Evolutionary conservation across 2,113 vertebrate species (phyloP).

Genomic region (Alethe diademata): DNA sequence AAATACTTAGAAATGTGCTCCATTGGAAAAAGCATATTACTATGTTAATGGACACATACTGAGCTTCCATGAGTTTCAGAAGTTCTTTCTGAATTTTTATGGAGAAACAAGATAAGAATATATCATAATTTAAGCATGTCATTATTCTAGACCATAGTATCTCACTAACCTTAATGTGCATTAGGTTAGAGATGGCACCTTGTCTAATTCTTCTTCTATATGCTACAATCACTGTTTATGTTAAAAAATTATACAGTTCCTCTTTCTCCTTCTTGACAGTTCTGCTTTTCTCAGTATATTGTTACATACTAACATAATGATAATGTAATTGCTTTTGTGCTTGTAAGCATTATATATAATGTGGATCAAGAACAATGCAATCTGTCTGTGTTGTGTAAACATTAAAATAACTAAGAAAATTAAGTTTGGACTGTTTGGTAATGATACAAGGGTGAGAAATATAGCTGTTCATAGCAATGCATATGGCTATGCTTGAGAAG

Average conservation of each 20-base stretch:
- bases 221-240: not conserved
- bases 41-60: conserved; percentile 43
- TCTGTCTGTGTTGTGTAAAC: not conserved
- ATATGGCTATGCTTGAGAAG: not conserved
- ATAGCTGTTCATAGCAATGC: not conserved
- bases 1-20: conserved; percentile 39
- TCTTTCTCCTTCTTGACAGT: not conserved
- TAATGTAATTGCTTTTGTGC: conserved; percentile 1
- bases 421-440: not conserved
- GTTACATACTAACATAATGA: conserved; percentile 3
- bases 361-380: not conserved
- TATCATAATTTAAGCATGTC: not conserved
- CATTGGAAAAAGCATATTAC: conserved; percentile 33
- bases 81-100: conserved; percentile 12
- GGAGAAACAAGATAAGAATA: conserved; percentile 30
- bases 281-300: not conserved
- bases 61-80: not conserved
- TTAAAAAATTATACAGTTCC: not conserved
- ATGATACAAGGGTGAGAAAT: not conserved
- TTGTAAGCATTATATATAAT: not conserved
- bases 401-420: conserved; percentile 9
- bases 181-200: not conserved
- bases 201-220: not conserved
- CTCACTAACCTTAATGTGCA: not conserved
- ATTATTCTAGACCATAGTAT: not conserved